These are phyloP conservation scores for Tipula helvola DNA, from an alignment of 2,888 invertebrate genomes.

Conservation along the genomic window DNA sequence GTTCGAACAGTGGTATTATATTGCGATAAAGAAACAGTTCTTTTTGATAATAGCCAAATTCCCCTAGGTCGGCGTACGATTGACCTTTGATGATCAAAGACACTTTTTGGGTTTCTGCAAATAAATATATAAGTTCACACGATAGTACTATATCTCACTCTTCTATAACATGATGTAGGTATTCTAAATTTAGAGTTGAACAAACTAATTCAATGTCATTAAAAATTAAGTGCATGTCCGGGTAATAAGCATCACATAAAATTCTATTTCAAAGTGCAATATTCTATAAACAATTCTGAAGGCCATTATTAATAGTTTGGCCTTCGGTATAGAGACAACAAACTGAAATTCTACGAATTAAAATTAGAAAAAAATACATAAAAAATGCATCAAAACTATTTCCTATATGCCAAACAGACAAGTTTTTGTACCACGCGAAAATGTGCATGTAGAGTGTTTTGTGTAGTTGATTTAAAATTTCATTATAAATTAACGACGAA, in stretches of 20 bases:
- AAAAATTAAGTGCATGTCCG: neutral
- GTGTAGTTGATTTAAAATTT: neutral
- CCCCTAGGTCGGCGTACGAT: neutral
- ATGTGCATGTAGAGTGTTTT: neutral
- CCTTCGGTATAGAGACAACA: neutral
- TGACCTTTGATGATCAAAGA: neutral
- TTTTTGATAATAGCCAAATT: neutral
- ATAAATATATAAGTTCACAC: neutral
- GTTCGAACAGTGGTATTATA: neutral
- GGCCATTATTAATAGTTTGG: neutral
- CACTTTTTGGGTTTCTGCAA: neutral
- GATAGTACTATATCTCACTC: neutral
- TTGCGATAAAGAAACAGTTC: neutral
- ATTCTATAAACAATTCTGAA: neutral
- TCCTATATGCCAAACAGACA: neutral
- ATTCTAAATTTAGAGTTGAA: no score
- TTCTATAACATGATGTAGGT: no score
- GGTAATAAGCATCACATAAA: neutral
- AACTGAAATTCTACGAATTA: neutral
- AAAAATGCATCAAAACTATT: neutral
- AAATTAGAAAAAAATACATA: neutral
- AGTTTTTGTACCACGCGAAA: neutral
- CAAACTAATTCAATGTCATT: no score
- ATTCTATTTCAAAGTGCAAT: neutral
- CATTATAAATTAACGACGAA: neutral